A percentile compares a stretch with the other conserved stretches of the same genome.
phyloP scores from a whole-genome alignment of 1,140 invertebrate genomes.

The Melanaphis sacchari region DNA sequence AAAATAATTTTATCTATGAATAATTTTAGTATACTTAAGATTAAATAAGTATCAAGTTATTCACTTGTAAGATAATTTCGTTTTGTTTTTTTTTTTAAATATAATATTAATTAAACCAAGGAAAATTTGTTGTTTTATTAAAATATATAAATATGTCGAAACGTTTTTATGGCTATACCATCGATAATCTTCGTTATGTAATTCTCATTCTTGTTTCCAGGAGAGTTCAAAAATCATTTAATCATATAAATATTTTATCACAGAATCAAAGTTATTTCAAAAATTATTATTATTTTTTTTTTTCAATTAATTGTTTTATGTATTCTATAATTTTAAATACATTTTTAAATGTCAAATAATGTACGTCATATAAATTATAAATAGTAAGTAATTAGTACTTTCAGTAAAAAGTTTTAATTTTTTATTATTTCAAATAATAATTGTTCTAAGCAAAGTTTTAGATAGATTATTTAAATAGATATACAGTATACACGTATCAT shows the following conservation, averaged over 20 bases:
- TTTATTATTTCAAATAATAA: not conserved
- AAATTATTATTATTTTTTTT: not conserved
- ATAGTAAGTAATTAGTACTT: not conserved
- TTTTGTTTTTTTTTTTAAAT: not conserved
- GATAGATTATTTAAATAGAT: not conserved
- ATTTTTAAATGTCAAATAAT: not conserved
- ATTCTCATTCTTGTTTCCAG: not conserved
- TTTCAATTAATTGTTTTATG: no score
- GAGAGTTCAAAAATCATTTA: not conserved
- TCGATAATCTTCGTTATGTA: not conserved
- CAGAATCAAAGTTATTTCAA: not conserved
- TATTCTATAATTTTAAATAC: no score
- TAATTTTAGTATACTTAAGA: not conserved
- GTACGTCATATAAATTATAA: not conserved
- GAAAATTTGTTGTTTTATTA: slow-evolving; percentile 2
- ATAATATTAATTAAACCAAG: not conserved
- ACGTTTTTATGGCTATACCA: no score
- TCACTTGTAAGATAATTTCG: not conserved
- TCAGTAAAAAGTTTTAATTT: not conserved
- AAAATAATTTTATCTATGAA: not conserved
- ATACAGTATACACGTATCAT: not conserved
- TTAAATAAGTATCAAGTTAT: not conserved
- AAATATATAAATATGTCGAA: not conserved
- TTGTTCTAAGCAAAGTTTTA: not conserved
- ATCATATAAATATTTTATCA: not conserved